These are phyloP conservation scores for Scaptomyza montana DNA, from an alignment of 1,140 invertebrate species.

Conservation along the genomic window DNA sequence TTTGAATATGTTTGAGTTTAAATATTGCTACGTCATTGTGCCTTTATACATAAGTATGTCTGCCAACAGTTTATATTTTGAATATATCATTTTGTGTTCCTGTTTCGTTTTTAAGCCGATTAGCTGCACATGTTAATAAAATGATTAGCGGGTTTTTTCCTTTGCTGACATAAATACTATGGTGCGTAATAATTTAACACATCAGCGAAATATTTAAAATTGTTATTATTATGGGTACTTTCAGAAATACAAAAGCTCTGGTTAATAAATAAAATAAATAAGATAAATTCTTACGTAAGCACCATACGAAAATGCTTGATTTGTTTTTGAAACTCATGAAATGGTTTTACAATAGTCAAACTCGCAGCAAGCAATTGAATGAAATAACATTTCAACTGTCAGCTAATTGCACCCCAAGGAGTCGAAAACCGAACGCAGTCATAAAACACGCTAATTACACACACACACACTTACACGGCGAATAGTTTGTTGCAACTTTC, in stretches of 20 bases:
- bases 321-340: constrained; percentile 1
- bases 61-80: constrained; percentile 34
- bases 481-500: constrained; percentile 34
- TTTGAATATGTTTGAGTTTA: constrained; percentile 78
- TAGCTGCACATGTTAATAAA: constrained; percentile 79
- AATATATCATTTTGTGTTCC: constrained; percentile 24
- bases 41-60: constrained; percentile 14
- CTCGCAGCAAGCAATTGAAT: constrained; percentile 63
- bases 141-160: constrained; percentile 48
- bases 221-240: neutral
- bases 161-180: no score
- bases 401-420: constrained; percentile 74
- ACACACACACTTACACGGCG: neutral
- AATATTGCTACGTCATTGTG: constrained; percentile 59
- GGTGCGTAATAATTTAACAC: neutral
- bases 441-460: constrained; percentile 78
- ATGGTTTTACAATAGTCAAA: constrained; percentile 16
- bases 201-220: neutral
- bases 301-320: neutral
- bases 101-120: constrained; percentile 66
- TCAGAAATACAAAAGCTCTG: no score
- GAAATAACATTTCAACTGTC: constrained; percentile 58
- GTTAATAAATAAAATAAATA: no score
- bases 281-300: no score
- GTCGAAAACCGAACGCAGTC: constrained; percentile 52